phyloP scores from a whole-genome alignment of 2,888 invertebrate genomes.

The Hydropsyche betteni region DNA sequence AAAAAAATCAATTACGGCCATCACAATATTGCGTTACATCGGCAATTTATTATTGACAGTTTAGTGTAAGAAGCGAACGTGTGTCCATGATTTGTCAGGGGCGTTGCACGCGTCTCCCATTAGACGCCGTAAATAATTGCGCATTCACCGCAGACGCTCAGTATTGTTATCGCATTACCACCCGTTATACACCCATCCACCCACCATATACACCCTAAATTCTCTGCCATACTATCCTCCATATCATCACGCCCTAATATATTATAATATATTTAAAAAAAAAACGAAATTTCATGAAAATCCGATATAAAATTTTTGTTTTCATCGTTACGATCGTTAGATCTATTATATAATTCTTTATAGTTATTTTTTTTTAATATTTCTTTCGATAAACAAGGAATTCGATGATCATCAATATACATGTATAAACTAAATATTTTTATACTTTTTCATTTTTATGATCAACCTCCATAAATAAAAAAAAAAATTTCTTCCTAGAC shows the following conservation, averaged over 20 bases:
- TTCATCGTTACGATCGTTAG: no score
- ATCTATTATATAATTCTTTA: no score
- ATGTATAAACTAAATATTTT: no score
- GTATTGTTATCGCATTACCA: conserved; percentile 51
- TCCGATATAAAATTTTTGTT: not conserved
- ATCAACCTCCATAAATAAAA: no score
- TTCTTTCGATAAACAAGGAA: no score
- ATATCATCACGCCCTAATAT: conserved; percentile 2
- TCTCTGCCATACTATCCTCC: not conserved
- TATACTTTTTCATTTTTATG: no score
- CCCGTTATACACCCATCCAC: conserved; percentile 30
- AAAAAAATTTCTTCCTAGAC: no score
- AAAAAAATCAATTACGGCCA: no score
- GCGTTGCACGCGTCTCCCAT: conserved; percentile 51
- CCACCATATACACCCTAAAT: conserved; percentile 25
- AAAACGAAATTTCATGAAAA: not conserved
- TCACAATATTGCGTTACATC: no score
- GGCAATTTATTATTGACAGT: not conserved
- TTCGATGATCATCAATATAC: no score
- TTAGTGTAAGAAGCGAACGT: conserved; percentile 10
- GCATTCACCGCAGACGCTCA: conserved; percentile 49
- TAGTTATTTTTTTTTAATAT: no score
- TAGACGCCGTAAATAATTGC: conserved; percentile 51
- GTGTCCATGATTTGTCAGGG: conserved; percentile 30
- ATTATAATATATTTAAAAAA: no score